These are phyloP conservation scores for Cebus imitator DNA, from an alignment of 2,113 vertebrate species.

Conservation along the genomic window DNA sequence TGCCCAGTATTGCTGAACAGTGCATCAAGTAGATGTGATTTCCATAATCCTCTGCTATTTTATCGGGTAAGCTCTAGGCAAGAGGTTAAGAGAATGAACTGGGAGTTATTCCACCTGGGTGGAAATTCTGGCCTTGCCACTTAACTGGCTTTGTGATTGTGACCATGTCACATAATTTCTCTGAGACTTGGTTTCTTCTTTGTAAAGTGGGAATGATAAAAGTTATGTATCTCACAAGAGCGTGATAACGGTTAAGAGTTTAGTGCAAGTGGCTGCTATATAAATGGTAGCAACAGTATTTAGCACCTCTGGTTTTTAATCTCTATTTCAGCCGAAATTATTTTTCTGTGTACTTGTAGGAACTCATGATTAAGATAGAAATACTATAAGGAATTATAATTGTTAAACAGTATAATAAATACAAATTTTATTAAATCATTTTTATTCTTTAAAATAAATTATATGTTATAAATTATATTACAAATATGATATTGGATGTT, in stretches of 20 bases:
- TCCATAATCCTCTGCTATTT: not conserved
- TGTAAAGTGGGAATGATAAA: not conserved
- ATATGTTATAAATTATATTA: not conserved
- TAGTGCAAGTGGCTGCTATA: not conserved
- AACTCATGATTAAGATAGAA: not conserved
- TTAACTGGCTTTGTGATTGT: not conserved
- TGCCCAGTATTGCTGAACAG: not conserved
- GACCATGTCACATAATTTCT: not conserved
- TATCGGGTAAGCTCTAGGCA: not conserved
- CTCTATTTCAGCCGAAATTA: not conserved
- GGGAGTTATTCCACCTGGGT: not conserved
- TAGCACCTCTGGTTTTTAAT: not conserved
- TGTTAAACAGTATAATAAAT: not conserved
- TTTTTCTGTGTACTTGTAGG: not conserved
- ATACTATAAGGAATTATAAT: not conserved
- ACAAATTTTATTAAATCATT: not conserved
- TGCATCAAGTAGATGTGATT: not conserved
- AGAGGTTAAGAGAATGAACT: not conserved
- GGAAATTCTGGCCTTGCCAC: not conserved
- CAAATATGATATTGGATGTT: not conserved
- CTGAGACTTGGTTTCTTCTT: not conserved
- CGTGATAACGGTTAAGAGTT: not conserved
- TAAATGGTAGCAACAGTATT: not conserved
- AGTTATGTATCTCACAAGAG: not conserved
- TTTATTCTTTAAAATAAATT: not conserved